Evolutionary conservation across 2,113 vertebrate genomes (phyloP).

Genomic region (Carollia perspicillata): DNA sequence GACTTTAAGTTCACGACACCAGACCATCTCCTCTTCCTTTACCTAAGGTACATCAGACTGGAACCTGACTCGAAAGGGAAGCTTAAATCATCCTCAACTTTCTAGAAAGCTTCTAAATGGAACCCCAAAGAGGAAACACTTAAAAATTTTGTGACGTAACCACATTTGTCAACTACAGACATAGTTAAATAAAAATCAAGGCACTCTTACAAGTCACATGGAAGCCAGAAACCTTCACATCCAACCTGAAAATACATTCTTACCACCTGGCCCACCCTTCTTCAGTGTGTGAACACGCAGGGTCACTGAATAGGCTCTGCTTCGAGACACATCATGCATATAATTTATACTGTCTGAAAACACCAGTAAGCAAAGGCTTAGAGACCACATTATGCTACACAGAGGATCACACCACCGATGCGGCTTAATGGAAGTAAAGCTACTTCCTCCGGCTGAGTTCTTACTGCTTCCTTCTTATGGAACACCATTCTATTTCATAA

Average conservation of each 20-base stretch:
- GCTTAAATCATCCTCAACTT: conserved; percentile 75
- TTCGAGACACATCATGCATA: conserved; percentile 71
- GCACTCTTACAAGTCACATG: conserved; percentile 79
- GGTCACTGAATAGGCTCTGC: conserved; percentile 62
- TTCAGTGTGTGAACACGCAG: not conserved
- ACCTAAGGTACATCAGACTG: conserved; percentile 70
- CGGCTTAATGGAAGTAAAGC: conserved; percentile 72
- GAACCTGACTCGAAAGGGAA: conserved; percentile 79
- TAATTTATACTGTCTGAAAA: conserved; percentile 75
- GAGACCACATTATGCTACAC: conserved; percentile 66
- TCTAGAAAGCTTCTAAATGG: conserved; percentile 78
- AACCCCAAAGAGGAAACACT: conserved; percentile 74
- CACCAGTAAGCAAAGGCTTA: conserved; percentile 74
- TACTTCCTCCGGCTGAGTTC: conserved; percentile 54
- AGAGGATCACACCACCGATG: conserved; percentile 62
- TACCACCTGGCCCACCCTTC: not conserved
- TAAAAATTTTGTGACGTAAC: conserved; percentile 73
- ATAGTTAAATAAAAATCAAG: conserved; percentile 65
- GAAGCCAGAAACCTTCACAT: conserved; percentile 60
- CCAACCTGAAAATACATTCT: conserved; percentile 36
- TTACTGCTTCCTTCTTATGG: conserved; percentile 50
- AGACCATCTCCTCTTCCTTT: conserved; percentile 75
- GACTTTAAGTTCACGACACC: conserved; percentile 63
- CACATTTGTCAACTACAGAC: conserved; percentile 75
- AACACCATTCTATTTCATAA: conserved; percentile 57